Conservation (phyloP, 2,888 invertebrate species). For the Arctia plantaginis region DNA sequence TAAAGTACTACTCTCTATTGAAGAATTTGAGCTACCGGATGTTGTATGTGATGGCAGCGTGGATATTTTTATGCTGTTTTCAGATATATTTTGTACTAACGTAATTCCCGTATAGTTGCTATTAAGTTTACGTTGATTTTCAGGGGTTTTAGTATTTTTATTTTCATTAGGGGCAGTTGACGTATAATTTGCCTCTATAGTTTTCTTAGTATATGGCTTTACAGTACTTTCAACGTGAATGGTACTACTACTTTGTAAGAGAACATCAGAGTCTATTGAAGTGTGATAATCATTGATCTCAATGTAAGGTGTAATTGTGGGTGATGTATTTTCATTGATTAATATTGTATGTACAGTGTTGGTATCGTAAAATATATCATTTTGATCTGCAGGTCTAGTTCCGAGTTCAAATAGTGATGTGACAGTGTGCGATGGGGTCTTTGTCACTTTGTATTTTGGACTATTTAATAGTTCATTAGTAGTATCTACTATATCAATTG, state of each 20-base stretch:
- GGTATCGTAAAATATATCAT: slow-evolving; percentile 12
- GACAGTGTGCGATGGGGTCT: slow-evolving; percentile 10
- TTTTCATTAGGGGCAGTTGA: slow-evolving; percentile 66
- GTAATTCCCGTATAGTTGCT: slow-evolving; percentile 69
- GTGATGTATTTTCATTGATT: slow-evolving; percentile 30
- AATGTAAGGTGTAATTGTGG: slow-evolving; percentile 43
- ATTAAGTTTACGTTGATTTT: slow-evolving; percentile 78
- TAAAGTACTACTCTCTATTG: not conserved
- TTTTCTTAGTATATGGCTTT: slow-evolving; percentile 62
- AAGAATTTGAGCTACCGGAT: slow-evolving; percentile 14
- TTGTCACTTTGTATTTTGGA: not conserved
- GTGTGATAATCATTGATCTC: slow-evolving; percentile 48
- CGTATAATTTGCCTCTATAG: slow-evolving; percentile 54
- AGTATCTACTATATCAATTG: slow-evolving; percentile 2
- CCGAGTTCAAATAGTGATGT: slow-evolving; percentile 7
- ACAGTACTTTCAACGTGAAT: slow-evolving; percentile 73
- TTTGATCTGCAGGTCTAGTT: slow-evolving; percentile 8
- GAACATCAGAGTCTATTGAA: slow-evolving; percentile 65
- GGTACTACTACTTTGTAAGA: slow-evolving; percentile 74
- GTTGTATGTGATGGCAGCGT: slow-evolving; percentile 13
- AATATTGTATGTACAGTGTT: slow-evolving; percentile 28
- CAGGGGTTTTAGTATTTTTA: slow-evolving; percentile 79
- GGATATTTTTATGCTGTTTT: slow-evolving; percentile 32
- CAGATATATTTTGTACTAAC: slow-evolving; percentile 42
- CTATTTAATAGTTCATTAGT: slow-evolving; percentile 14